Evolutionary conservation across 2,113 vertebrate species (phyloP).

Genomic region (Poicephalus meyeri): DNA sequence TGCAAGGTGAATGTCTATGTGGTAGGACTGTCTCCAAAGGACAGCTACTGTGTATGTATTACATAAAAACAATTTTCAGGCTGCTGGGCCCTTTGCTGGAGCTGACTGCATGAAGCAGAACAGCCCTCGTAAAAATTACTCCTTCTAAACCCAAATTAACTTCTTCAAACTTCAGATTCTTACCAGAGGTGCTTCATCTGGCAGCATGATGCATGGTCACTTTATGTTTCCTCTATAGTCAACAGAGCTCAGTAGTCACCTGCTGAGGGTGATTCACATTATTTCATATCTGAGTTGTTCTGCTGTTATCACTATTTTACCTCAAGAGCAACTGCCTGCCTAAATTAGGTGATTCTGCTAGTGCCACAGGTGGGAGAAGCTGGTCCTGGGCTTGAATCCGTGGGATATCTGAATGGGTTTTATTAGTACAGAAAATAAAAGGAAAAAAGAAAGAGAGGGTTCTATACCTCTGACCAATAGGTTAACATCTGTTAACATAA

Average conservation of each 20-base stretch:
- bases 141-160: not conserved
- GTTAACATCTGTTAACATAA: not conserved
- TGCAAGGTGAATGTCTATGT: not conserved
- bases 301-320: not conserved
- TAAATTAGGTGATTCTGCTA: not conserved
- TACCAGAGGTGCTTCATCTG: not conserved
- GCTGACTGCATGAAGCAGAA: not conserved
- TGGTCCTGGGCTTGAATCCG: not conserved
- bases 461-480: not conserved
- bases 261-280: not conserved
- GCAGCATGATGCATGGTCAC: not conserved
- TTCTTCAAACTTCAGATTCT: not conserved
- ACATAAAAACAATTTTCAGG: not conserved
- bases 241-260: not conserved
- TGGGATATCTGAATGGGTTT: not conserved
- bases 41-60: not conserved
- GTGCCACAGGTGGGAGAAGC: not conserved
- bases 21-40: not conserved
- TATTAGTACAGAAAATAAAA: not conserved
- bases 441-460: not conserved
- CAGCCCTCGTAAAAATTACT: not conserved
- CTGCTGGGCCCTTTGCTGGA: not conserved
- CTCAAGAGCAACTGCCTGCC: not conserved
- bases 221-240: not conserved
- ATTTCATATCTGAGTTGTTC: slow-evolving; percentile 17